phyloP scores from a whole-genome alignment of 2,113 vertebrate species.

The Gymnobelideus leadbeateri region DNA sequence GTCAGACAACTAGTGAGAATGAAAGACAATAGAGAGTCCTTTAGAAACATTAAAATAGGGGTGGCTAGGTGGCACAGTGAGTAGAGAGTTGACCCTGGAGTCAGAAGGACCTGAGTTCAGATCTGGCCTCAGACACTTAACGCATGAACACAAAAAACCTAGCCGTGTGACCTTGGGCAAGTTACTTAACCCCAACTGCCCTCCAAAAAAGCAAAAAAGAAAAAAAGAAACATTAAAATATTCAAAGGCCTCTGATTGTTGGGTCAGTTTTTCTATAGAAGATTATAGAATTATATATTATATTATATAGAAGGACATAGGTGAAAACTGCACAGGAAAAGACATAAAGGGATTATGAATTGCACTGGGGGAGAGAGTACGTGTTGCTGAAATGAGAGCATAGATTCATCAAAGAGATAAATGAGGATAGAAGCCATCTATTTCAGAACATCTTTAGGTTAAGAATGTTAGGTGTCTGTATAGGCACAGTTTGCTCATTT shows the following conservation, averaged over 20 bases:
- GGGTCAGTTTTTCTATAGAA: neutral
- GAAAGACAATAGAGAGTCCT: neutral
- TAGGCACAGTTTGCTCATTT: neutral
- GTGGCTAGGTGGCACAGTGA: no score
- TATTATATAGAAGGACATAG: no score
- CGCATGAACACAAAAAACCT: no score
- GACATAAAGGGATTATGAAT: neutral
- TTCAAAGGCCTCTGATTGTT: neutral
- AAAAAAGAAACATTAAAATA: no score
- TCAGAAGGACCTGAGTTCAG: no score
- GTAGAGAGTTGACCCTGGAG: no score
- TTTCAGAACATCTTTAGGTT: conserved; percentile 1
- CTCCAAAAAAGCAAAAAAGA: no score
- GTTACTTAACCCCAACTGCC: no score
- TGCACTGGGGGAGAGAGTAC: neutral
- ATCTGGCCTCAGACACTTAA: no score
- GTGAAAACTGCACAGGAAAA: neutral
- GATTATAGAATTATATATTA: no score
- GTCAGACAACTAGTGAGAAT: neutral
- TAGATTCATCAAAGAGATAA: conserved; percentile 1
- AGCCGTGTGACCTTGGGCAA: no score
- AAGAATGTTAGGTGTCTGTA: conserved; percentile 25
- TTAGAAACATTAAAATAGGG: no score
- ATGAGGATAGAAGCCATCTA: neutral
- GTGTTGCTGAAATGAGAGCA: neutral